Evolutionary conservation across 2,888 invertebrate species (phyloP).

Genomic region (Caenorhabditis sp.): DNA sequence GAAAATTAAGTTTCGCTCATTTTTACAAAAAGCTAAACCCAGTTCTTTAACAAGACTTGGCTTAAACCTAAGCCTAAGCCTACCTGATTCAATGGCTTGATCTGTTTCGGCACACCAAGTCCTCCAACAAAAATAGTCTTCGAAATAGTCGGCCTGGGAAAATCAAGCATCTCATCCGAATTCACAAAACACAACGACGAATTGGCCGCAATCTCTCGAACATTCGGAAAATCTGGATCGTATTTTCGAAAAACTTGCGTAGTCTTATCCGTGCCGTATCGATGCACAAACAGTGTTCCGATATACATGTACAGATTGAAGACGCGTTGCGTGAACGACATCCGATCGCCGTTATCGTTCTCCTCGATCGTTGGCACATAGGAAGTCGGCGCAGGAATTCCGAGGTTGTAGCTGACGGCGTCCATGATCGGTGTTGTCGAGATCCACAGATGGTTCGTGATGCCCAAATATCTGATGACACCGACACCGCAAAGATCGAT

Average conservation of each 20-base stretch:
- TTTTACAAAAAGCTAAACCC: no score
- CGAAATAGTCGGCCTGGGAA: conserved; percentile 48
- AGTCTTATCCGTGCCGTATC: conserved; percentile 48
- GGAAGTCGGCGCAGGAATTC: conserved; percentile 58
- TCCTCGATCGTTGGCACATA: conserved; percentile 65
- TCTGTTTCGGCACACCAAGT: conserved; percentile 38
- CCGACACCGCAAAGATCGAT: conserved; percentile 63
- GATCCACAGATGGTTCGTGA: conserved; percentile 62
- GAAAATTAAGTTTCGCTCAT: no score
- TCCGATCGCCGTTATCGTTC: conserved; percentile 56
- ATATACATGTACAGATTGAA: conserved; percentile 60
- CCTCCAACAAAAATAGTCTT: conserved; percentile 51
- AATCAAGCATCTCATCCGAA: conserved; percentile 50
- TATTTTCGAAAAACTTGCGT: conserved; percentile 51
- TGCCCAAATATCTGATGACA: conserved; percentile 56
- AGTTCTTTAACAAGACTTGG: background rate
- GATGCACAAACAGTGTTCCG: conserved; percentile 48
- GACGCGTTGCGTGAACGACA: conserved; percentile 58
- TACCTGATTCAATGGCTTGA: conserved; percentile 41
- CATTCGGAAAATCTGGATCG: conserved; percentile 56
- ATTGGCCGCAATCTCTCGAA: conserved; percentile 57
- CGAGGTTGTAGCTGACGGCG: conserved; percentile 57
- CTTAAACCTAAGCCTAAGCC: background rate
- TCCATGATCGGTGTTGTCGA: conserved; percentile 66
- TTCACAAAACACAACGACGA: conserved; percentile 50